phyloP scores from a whole-genome alignment of 2,113 vertebrate genomes.

The Empidonax traillii region DNA sequence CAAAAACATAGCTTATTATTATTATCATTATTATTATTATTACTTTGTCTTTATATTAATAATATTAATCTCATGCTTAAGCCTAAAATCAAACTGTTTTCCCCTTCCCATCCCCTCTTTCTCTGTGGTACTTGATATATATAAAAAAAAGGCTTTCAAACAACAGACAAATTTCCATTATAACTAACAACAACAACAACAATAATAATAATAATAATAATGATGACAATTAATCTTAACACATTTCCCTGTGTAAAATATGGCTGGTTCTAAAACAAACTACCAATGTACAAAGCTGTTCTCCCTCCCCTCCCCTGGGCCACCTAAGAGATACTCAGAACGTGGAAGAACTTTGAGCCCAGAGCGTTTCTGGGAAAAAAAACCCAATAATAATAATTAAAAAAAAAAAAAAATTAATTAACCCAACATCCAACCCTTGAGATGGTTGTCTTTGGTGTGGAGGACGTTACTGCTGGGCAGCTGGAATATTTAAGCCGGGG shows the following conservation, averaged over 20 bases:
- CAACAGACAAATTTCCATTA: slow-evolving; percentile 2
- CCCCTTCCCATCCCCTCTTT: not conserved
- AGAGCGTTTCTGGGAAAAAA: slow-evolving; percentile 14
- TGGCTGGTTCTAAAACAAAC: slow-evolving; percentile 71
- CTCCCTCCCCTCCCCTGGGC: slow-evolving; percentile 52
- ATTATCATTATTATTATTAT: slow-evolving; percentile 65
- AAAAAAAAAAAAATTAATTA: not conserved
- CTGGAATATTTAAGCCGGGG: not conserved
- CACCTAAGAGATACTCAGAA: slow-evolving; percentile 37
- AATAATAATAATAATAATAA: slow-evolving; percentile 65
- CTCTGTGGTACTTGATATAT: slow-evolving; percentile 53
- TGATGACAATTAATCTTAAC: slow-evolving; percentile 62
- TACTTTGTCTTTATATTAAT: slow-evolving; percentile 76
- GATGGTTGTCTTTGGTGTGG: slow-evolving; percentile 77
- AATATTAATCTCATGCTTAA: slow-evolving; percentile 75
- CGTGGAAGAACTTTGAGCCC: not conserved
- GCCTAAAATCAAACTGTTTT: slow-evolving; percentile 57
- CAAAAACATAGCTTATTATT: slow-evolving; percentile 61
- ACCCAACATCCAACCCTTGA: slow-evolving; percentile 42
- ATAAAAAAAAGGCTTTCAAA: slow-evolving; percentile 33
- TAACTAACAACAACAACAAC: slow-evolving; percentile 58
- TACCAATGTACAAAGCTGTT: slow-evolving; percentile 62
- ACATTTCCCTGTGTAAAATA: slow-evolving; percentile 66
- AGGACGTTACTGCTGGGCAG: slow-evolving; percentile 43
- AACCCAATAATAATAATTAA: no score